Base-by-base conservation (phyloP, 2,113 vertebrate genomes). In the Archocentrus centrarchus region DNA sequence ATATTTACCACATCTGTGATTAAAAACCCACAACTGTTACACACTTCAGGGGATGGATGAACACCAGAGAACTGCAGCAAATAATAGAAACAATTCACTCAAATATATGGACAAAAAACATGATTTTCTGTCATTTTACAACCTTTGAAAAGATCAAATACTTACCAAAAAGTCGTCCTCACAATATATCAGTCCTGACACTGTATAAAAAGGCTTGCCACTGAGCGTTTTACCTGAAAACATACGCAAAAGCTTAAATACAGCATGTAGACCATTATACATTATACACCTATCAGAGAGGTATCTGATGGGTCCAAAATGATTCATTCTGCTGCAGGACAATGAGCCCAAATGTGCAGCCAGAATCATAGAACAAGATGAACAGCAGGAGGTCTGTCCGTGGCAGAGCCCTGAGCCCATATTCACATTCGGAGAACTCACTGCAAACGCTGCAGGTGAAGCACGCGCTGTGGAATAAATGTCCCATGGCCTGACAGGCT, bases 161-260 rank as follows among this genome's bases (percentile, higher is more conserved):
- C 96, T 96, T 94, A 99, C 98, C 96, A 97, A 93, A 94, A 98
- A 99, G 93, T 99, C 97, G 2, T 93, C 89, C 87, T 98, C 97
- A 83, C 98, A 98, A 81, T 97, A 98, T 66, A 98, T 97, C 77
- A 92, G 96, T 64, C 97, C 97, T 0, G 96, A 97, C 80, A 97
- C 94, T 75, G 96, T 96, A 90, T 97, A 98, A 92, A 98, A 99
- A 7, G 97, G 95, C 84, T 97, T 96, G 58, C 97, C 97, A 82
- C 94, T 95, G 80, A 98, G 95, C 64, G 94, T 96, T 91, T 97
- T 93, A 93, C 95, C 98, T 98, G 18, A 78, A 62, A 61, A 47
- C 22, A 47, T 27, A 3, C 17, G 58, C 22, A 61, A 61, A 78
- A 78, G 39, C 6, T 78, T 60, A 50, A 20, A 39, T 78, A 10